Evolutionary conservation across 1,140 invertebrate genomes (phyloP).

Genomic region (Drosophila pectinifera): DNA sequence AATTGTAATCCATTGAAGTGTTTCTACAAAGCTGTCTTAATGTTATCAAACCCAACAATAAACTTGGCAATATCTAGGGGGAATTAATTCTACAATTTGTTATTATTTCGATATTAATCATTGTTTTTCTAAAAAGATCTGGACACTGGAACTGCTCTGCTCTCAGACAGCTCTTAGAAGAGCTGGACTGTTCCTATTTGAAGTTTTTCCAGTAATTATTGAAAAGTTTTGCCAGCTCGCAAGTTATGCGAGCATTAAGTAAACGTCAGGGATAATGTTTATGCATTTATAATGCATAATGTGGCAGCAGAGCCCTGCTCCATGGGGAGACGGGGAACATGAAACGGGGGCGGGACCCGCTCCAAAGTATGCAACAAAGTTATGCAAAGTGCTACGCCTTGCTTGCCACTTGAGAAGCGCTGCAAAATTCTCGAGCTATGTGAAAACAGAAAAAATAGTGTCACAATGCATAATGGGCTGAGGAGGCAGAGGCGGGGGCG

Average conservation of each 20-base stretch:
- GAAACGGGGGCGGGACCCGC: constrained; percentile 38
- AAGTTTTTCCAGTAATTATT: constrained; percentile 61
- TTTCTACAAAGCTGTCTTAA: constrained; percentile 10
- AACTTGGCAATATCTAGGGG: not conserved
- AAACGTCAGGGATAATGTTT: constrained; percentile 75
- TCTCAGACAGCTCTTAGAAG: constrained; percentile 3
- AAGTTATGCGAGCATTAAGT: constrained; percentile 76
- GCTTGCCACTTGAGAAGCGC: constrained; percentile 73
- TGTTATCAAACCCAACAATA: not conserved
- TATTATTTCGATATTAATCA: too few relatives aligned
- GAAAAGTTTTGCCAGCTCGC: constrained; percentile 51
- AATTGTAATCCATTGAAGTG: constrained; percentile 10
- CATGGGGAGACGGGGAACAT: constrained; percentile 13
- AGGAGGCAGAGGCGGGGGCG: constrained; percentile 34
- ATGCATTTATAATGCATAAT: constrained; percentile 79
- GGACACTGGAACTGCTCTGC: too few relatives aligned
- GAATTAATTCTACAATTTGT: too few relatives aligned
- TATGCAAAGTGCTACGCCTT: constrained; percentile 73
- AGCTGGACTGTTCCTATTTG: not conserved
- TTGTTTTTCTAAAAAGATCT: too few relatives aligned
- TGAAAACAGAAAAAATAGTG: constrained; percentile 45
- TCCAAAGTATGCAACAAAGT: constrained; percentile 77
- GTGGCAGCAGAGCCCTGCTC: constrained; percentile 16
- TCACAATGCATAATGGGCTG: constrained; percentile 77
- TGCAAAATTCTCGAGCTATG: constrained; percentile 46